Percentiles rank a stretch among this genome's conserved stretches.
Evolutionary conservation across 2,888 invertebrate genomes (phyloP).

Genomic region (Stenolophus ochropezus): DNA sequence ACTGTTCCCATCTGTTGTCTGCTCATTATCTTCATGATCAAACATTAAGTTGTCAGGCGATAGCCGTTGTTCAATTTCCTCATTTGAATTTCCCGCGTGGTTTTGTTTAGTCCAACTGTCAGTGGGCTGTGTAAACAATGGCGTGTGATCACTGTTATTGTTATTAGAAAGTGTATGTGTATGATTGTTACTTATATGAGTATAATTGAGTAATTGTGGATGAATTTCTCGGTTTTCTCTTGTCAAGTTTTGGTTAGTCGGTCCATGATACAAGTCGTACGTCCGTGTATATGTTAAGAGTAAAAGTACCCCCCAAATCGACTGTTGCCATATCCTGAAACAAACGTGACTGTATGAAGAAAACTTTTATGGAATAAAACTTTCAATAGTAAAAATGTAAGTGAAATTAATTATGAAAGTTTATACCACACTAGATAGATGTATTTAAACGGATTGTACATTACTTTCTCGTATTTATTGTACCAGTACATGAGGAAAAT

Average conservation of each 20-base stretch:
- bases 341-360: slow-evolving; percentile 2
- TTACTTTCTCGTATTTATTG: neutral
- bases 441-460: neutral
- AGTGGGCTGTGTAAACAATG: slow-evolving; percentile 23
- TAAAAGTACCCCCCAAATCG: slow-evolving; percentile 53
- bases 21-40: neutral
- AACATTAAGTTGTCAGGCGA: slow-evolving; percentile 7
- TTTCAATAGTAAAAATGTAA: neutral
- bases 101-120: neutral
- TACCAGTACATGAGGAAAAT: neutral
- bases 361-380: neutral
- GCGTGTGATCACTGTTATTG: slow-evolving; percentile 42
- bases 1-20: slow-evolving; percentile 51
- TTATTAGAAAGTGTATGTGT: slow-evolving; percentile 52
- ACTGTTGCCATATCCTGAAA: slow-evolving; percentile 50
- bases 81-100: slow-evolving; percentile 2
- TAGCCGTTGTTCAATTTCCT: slow-evolving; percentile 41
- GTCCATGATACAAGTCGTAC: slow-evolving; percentile 18
- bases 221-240: slow-evolving; percentile 40
- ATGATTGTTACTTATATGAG: slow-evolving; percentile 62
- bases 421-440: neutral
- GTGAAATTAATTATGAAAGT: neutral
- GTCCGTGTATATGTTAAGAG: slow-evolving; percentile 53
- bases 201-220: slow-evolving; percentile 55
- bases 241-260: slow-evolving; percentile 45